Evolutionary conservation across 1,140 invertebrate species (phyloP), one percentile per base, ranked within the genome.

Genomic region (Cyclargus thomasi): DNA sequence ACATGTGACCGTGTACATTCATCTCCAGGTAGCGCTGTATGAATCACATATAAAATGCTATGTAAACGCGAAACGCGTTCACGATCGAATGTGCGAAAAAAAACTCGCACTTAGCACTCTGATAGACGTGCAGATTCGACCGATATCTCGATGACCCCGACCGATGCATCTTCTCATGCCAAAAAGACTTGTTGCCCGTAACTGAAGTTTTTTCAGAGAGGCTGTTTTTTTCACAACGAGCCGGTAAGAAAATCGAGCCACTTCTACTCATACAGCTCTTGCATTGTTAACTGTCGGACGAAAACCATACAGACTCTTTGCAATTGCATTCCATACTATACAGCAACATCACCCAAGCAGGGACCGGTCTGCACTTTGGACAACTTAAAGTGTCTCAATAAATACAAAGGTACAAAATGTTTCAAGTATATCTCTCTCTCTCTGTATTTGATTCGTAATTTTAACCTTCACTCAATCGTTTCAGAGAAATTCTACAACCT

Each of bases 261-360:
- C 0, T 69, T 82, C 67, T 94, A 94, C 71, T 92, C 91, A 17
- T 92, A 91, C 71, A 93, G 92, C 71, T 86, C 93, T 53, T 94
- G 93, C 71, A 87, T 94, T 5, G 83, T 92, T 1, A 80, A 89
- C 20, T 94, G 93, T 74, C 89, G 90, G n/a, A 80, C 92, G 0
- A 79, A 80, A 5, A 84, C 91, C 10, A 80, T 93, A 1, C 74
- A 80, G 39, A 76, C 85, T 0, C 73, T 91, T 0, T 94, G 93
- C 70, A 79, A 90, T 14, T 94, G 93, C 70, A 85, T 90, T 7
- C 92, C 93, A 0, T 93, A 92, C 74, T 83, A 76, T 35, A 69
- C 65, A 57, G 66, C 83, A 6, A 78, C 81, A 62, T 55, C 20
- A 23, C 62, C 2, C 17, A 23, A 62, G 2, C 14, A 68, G 2